phyloP scores from a whole-genome alignment of 2,113 vertebrate genomes.

The Typhlomys cinereus region DNA sequence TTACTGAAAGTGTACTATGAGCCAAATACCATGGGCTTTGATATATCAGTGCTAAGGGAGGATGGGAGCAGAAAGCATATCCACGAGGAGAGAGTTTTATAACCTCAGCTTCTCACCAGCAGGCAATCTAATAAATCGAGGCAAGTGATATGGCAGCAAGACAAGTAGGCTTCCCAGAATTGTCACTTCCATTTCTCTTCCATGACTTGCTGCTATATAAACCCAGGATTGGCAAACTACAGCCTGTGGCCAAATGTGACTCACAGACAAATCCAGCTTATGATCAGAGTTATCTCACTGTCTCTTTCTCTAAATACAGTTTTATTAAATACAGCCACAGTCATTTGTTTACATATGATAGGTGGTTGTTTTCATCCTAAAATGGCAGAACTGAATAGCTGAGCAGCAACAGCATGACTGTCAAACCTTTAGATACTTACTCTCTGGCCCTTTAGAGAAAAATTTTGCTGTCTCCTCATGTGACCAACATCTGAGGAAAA shows the following conservation, averaged over 20 bases:
- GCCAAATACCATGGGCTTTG: not conserved
- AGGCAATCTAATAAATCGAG: not conserved
- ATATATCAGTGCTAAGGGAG: not conserved
- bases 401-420: not conserved
- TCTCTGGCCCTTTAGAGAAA: not conserved
- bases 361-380: not conserved
- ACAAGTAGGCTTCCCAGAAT: not conserved
- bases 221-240: not conserved
- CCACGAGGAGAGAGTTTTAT: not conserved
- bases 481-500: not conserved
- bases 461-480: not conserved
- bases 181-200: not conserved
- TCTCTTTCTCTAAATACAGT: conserved; percentile 33
- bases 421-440: conserved; percentile 38
- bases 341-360: not conserved
- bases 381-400: not conserved
- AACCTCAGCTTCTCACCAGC: not conserved
- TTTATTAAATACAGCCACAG: not conserved
- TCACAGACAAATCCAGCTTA: not conserved
- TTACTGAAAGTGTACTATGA: not conserved
- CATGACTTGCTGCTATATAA: not conserved
- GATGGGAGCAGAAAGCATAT: not conserved
- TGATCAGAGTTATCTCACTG: not conserved
- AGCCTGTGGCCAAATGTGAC: not conserved
- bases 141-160: not conserved